These are phyloP conservation scores for Perognathus longimembris DNA, from an alignment of 2,113 vertebrate species.

Conservation along the genomic window DNA sequence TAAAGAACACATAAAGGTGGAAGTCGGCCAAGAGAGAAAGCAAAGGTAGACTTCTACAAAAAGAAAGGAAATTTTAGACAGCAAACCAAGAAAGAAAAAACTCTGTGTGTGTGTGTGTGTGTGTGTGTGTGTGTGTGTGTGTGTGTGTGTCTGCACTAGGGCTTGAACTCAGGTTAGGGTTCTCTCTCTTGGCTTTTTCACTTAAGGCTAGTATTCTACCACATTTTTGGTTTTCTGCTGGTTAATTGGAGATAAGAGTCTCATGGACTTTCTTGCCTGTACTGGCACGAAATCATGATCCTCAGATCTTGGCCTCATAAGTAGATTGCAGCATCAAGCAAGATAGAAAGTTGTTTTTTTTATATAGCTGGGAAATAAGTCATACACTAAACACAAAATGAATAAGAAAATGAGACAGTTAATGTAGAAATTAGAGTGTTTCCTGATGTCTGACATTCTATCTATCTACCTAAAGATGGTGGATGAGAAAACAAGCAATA, in stretches of 20 bases:
- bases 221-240: too few species aligned
- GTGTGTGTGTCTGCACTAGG: too few species aligned
- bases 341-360: background rate
- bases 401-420: background rate
- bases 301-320: too few species aligned
- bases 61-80: background rate
- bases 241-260: too few species aligned
- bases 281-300: too few species aligned
- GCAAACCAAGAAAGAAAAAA: background rate
- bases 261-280: too few species aligned
- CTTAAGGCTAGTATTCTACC: too few species aligned
- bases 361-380: background rate
- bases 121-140: too few species aligned
- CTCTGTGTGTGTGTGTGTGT: too few species aligned
- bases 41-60: background rate
- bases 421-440: background rate
- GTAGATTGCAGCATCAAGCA: too few species aligned
- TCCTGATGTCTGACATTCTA: background rate
- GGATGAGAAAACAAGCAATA: background rate
- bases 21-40: background rate
- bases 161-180: too few species aligned
- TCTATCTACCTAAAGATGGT: background rate
- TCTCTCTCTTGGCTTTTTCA: too few species aligned
- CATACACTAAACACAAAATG: background rate
- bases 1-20: background rate